Base-by-base conservation (phyloP, 2,797 vertebrate species). In the Neostethus bicornis region DNA sequence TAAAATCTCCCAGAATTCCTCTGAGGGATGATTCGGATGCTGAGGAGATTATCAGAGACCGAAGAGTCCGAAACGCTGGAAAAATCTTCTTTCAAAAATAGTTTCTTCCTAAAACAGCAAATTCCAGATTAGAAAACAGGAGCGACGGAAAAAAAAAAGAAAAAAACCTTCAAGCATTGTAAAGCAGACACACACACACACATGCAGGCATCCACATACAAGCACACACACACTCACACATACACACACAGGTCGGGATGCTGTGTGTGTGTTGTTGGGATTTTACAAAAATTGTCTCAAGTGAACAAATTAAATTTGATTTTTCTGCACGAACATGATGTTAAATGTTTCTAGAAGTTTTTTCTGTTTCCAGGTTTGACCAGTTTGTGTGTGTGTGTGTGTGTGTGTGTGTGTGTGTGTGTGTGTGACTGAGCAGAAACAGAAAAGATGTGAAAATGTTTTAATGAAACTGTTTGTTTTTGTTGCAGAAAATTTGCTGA, bases 1-100 rank as follows among this genome's bases (percentile, higher is more conserved):
- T 70, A 79, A 75, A 85, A 82, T 48, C 61, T 74, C 66, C 81
- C 59, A 46, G 64, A 81, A 84, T 71, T 77, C 72, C 71, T 62
- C 74, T 46, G 65, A 72, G 76, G 68, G 78, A 69, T 70, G 80
- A 81, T 72, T 77, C 53, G 66, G 56, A 66, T 6, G 24, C 68
- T 44, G 54, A 79, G 70, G 61, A 68, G 50, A 72, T 73, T 16
- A 72, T 81, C 67, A 77, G 73, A 68, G 68, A 68, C 70, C 49
- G 46, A 39, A 78, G 69, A 66, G 55, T 13, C n/a, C n/a, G n/a
- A n/a, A n/a, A n/a, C n/a, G n/a, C n/a, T n/a, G n/a, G n/a, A n/a
- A n/a, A n/a, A n/a, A n/a, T n/a, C n/a, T 51, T 62, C 61, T 44
- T 76, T 35, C 6, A 35, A 14, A 35, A 16, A 35, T 16, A 14